These are phyloP conservation scores for Thereva nobilitata DNA, from an alignment of 2,888 invertebrate genomes.

Conservation along the genomic window DNA sequence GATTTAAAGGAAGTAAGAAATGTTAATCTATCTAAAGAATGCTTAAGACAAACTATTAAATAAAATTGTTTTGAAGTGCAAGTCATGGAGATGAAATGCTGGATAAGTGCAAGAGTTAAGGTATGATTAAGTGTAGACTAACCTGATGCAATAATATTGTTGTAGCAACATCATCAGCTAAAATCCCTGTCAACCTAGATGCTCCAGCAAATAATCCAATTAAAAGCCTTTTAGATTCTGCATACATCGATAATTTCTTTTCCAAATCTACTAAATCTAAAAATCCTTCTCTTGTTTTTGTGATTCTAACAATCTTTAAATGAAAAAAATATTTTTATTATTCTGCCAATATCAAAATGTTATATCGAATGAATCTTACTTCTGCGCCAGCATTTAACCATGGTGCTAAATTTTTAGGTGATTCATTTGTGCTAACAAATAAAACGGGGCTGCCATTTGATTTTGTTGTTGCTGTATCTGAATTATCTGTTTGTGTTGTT, in stretches of 20 bases:
- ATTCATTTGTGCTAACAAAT: conserved; percentile 71
- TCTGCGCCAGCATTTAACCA: conserved; percentile 81
- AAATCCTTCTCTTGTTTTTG: conserved; percentile 77
- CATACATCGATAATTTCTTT: conserved; percentile 67
- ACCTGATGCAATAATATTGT: conserved; percentile 75
- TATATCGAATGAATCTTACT: conserved; percentile 59
- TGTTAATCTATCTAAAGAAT: too few relatives aligned
- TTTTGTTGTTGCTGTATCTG: neutral
- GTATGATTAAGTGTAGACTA: too few relatives aligned
- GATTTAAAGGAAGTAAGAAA: too few relatives aligned
- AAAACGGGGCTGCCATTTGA: conserved; percentile 36
- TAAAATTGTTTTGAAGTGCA: too few relatives aligned
- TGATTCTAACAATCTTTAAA: conserved; percentile 73
- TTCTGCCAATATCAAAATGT: conserved; percentile 26
- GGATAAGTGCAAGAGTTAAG: too few relatives aligned
- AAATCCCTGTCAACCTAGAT: conserved; percentile 86
- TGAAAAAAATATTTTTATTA: conserved; percentile 32
- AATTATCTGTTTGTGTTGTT: conserved; percentile 11
- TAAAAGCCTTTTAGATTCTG: conserved; percentile 67
- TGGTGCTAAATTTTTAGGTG: conserved; percentile 75
- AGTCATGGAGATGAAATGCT: too few relatives aligned
- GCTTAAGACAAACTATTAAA: too few relatives aligned
- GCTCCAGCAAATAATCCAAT: conserved; percentile 87
- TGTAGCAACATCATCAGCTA: conserved; percentile 81
- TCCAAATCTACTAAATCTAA: conserved; percentile 79